These are phyloP conservation scores for Etheostoma spectabile DNA, from an alignment of 2,113 vertebrate species.

Conservation along the genomic window DNA sequence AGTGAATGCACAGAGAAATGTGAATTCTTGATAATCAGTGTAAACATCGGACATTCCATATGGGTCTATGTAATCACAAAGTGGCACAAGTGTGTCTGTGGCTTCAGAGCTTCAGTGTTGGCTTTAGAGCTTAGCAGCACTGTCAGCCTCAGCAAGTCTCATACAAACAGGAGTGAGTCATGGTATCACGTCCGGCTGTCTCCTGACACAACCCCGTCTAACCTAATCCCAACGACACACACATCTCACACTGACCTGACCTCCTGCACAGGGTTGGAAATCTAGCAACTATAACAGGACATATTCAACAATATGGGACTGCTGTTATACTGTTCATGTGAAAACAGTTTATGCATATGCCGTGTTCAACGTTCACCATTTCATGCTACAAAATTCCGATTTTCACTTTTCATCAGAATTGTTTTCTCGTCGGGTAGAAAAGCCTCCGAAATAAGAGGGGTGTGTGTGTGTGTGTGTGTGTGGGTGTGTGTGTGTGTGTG, in stretches of 20 bases:
- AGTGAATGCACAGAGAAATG: background rate
- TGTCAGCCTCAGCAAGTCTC: slow-evolving; percentile 39
- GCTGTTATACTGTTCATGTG: background rate
- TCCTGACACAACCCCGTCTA: background rate
- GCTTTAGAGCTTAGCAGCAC: slow-evolving; percentile 28
- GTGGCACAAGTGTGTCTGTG: background rate
- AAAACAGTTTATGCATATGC: too few species aligned
- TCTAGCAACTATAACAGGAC: background rate
- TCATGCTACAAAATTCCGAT: background rate
- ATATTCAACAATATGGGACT: background rate
- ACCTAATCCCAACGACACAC: slow-evolving; percentile 2
- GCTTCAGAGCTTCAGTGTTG: slow-evolving; percentile 14
- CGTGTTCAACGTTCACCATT: background rate
- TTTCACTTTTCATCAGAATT: background rate
- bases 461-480: too few species aligned
- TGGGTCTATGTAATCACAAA: background rate
- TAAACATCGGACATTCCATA: background rate
- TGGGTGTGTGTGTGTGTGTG: too few species aligned
- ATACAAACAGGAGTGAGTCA: slow-evolving; percentile 31
- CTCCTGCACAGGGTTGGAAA: background rate
- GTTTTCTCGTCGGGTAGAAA: background rate
- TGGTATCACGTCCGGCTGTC: background rate
- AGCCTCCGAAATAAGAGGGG: too few species aligned
- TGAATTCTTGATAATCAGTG: background rate
- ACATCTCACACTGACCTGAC: background rate